Percentiles rank a stretch among this genome's conserved stretches.
These are phyloP conservation scores for Gymnobelideus leadbeateri DNA, from an alignment of 2,113 vertebrate genomes.

Conservation along the genomic window DNA sequence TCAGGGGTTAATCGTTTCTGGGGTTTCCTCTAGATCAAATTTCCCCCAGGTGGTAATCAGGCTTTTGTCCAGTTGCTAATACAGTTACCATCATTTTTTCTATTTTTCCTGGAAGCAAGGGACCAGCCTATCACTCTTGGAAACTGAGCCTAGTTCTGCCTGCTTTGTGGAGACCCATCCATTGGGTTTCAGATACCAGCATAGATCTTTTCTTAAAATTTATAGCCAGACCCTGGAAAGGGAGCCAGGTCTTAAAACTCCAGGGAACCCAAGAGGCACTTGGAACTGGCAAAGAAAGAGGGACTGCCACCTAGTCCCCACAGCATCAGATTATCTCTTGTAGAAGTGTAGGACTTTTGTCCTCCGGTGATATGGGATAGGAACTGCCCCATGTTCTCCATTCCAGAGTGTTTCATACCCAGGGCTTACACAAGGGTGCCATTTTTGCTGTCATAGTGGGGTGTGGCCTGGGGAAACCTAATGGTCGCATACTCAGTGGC, in stretches of 20 bases:
- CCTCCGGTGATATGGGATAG: neutral
- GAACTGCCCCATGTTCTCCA: neutral
- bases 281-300: neutral
- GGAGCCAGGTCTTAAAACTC: neutral
- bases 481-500: slow-evolving; percentile 90
- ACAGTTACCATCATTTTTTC: neutral
- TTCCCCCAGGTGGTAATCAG: neutral
- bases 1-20: neutral
- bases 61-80: neutral
- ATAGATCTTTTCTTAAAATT: neutral
- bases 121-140: neutral
- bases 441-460: slow-evolving; percentile 82
- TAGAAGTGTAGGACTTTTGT: neutral
- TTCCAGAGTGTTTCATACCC: neutral
- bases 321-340: neutral
- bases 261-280: slow-evolving; percentile 9
- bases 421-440: slow-evolving; percentile 84
- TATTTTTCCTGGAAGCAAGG: slow-evolving; percentile 25
- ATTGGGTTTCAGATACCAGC: neutral
- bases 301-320: neutral
- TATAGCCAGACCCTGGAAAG: neutral
- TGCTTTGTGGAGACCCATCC: slow-evolving; percentile 19
- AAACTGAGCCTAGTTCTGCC: neutral
- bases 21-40: neutral
- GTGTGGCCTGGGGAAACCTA: slow-evolving; percentile 83